Base-by-base conservation (phyloP, 2,888 invertebrate genomes). In the Coecobrya sp. region DNA sequence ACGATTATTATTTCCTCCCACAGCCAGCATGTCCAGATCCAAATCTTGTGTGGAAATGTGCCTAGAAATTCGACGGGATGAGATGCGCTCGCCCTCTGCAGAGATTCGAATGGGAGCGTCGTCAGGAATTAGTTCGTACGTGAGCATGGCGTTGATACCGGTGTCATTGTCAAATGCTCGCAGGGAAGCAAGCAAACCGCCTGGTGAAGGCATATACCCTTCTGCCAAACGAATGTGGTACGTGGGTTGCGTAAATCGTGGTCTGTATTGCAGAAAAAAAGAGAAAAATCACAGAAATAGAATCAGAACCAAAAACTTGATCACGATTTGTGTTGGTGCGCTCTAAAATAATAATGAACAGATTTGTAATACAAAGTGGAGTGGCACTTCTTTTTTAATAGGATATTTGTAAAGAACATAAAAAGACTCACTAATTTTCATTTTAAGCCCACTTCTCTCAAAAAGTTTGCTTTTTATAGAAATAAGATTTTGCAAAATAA, bases 191-290 rank as follows among this genome's bases (percentile, higher is more conserved):
- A 95, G 94, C 0, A 95, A 86, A 11, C 95, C 95, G 19, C 95
- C 94, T 73, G 94, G 93, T n/a, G 95, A 94, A 25, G 95, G 94
- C 94, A 95, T 94, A 91, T 95, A 92, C 86, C 95, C 94, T 92
- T 95, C 95, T 30, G 94, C 92, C 68, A 95, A 92, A 22, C 93
- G 93, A 93, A 93, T 93, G 87, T 91, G 94, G 92, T 91, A 94
- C 93, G 93, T 94, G 88, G 92, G 27, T 68, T 96, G 97, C 91
- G 97, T 96, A 95, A 98, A 98, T 81, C 86, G 59, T n/a, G 91
- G 91, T 59, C 91, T 91, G 49, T 45, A 76, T 22, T 0, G 55
- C 5, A 19, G 55, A 42, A 25, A 62, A 4, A 59, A 42, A 55
- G 82, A 65, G 45, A 52, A 59, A 65, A 30, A 86, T 68, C 76